A percentile compares a stretch with the other conserved stretches of the same genome.
Conservation (phyloP, 2,797 vertebrate genomes). For the Molossus molossus region DNA sequence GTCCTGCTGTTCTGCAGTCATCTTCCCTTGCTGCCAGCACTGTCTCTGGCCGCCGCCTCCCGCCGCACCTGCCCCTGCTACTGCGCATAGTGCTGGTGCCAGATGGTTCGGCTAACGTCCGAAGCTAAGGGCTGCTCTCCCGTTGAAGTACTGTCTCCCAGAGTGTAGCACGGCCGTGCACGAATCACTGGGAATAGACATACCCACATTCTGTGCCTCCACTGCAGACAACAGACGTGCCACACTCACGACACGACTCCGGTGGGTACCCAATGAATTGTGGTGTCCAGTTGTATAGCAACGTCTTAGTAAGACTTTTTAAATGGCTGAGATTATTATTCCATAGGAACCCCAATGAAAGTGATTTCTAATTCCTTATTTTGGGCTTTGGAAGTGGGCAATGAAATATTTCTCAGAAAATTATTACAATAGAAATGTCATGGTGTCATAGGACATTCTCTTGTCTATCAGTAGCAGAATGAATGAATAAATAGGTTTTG, state of each 20-base stretch:
- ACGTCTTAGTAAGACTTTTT: neutral
- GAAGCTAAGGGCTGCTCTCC: constrained; percentile 26
- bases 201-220: neutral
- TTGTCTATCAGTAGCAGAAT: neutral
- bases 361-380: constrained; percentile 10
- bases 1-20: constrained; percentile 38
- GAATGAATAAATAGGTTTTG: neutral
- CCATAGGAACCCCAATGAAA: neutral
- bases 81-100: constrained; percentile 24
- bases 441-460: neutral
- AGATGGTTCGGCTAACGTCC: constrained; percentile 28
- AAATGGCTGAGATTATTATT: neutral
- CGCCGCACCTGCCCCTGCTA: neutral
- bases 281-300: neutral
- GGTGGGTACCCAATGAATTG: neutral
- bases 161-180: neutral
- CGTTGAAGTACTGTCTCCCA: constrained; percentile 30
- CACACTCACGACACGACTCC: neutral
- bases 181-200: constrained; percentile 19
- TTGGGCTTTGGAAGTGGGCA: neutral
- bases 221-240: neutral
- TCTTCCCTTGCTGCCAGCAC: constrained; percentile 53
- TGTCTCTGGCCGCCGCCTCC: constrained; percentile 46
- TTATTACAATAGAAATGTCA: neutral
- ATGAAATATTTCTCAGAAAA: constrained; percentile 41